Evolutionary conservation across 1,140 invertebrate genomes (phyloP).

Genomic region (Zaprionus nigranus): DNA sequence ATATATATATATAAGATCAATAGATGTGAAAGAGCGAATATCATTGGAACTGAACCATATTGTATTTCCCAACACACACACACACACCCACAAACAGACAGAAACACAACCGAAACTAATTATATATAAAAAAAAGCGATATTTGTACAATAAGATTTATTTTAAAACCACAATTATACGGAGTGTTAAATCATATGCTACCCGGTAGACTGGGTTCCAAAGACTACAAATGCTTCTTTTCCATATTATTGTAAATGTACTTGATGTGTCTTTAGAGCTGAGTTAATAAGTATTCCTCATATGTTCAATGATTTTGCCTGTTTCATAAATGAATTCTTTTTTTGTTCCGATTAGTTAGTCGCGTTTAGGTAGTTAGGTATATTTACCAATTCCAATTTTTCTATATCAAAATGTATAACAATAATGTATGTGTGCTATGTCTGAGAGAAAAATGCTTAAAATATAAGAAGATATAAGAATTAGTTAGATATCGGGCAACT

Average conservation of each 20-base stretch:
- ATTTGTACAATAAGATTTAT: slow-evolving; percentile 34
- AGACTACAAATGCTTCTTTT: slow-evolving; percentile 2
- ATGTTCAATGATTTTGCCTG: slow-evolving; percentile 17
- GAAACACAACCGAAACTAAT: slow-evolving; percentile 22
- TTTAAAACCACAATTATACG: slow-evolving; percentile 24
- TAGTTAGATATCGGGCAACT: slow-evolving; percentile 42
- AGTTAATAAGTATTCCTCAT: slow-evolving; percentile 22
- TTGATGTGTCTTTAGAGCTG: slow-evolving; percentile 25
- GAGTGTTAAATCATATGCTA: slow-evolving; percentile 13
- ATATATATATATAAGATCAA: slow-evolving; percentile 33
- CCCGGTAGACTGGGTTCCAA: neutral
- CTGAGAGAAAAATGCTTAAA: slow-evolving; percentile 23
- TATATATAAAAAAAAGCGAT: slow-evolving; percentile 9
- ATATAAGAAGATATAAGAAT: slow-evolving; percentile 32
- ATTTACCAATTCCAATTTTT: slow-evolving; percentile 66
- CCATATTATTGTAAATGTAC: slow-evolving; percentile 30
- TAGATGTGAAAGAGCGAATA: slow-evolving; percentile 44
- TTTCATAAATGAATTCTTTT: slow-evolving; percentile 12
- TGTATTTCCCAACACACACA: slow-evolving; percentile 46
- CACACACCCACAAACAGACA: slow-evolving; percentile 29
- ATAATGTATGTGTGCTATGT: slow-evolving; percentile 36
- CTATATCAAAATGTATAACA: slow-evolving; percentile 35
- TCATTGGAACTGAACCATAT: slow-evolving; percentile 73
- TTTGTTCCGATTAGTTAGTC: slow-evolving; percentile 54
- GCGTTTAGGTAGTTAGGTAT: slow-evolving; percentile 61